phyloP scores from a whole-genome alignment of 1,140 invertebrate species.

The Solenopsis fugax region DNA sequence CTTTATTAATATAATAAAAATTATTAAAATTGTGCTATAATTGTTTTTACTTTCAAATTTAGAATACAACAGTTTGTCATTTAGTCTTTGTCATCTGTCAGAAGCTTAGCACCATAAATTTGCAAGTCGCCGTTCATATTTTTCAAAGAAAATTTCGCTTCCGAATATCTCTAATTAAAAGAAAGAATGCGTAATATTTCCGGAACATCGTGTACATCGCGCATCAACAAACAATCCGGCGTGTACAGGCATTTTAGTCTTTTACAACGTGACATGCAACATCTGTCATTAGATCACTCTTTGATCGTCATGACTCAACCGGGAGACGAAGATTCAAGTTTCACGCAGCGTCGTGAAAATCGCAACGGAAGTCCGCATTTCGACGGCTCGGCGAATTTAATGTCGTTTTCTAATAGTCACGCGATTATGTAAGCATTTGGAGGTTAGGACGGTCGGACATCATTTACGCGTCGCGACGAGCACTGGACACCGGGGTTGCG shows the following conservation, averaged over 20 bases:
- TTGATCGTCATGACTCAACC: background rate
- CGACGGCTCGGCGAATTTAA: background rate
- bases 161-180: background rate
- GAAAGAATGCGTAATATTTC: background rate
- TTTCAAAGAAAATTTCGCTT: background rate
- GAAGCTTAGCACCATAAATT: background rate
- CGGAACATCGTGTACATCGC: background rate
- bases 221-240: background rate
- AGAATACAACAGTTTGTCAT: background rate
- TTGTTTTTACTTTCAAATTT: background rate
- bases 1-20: background rate
- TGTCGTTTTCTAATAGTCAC: background rate
- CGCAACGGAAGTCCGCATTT: background rate
- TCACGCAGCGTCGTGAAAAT: background rate
- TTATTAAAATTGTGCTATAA: background rate
- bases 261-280: background rate
- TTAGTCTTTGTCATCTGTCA: background rate
- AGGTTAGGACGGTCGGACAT: background rate
- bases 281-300: background rate
- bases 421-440: conserved; percentile 40
- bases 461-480: background rate
- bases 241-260: background rate
- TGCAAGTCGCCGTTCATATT: background rate
- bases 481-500: background rate
- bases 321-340: background rate